Conservation (phyloP, 2,113 vertebrate genomes). For the Chaenocephalus aceratus region DNA sequence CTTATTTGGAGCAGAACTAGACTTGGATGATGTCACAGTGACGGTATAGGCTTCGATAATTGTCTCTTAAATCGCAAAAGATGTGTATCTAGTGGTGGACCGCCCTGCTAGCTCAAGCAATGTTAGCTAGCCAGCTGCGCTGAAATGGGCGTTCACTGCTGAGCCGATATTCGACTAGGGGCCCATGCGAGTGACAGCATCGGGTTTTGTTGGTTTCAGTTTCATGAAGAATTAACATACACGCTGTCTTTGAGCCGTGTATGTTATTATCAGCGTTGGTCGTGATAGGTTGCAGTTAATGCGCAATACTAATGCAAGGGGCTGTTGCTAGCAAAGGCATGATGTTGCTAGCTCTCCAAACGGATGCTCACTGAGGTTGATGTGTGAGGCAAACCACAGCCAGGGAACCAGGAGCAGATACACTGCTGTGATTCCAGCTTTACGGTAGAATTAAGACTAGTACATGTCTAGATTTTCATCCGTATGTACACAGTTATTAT, state of each 20-base stretch:
- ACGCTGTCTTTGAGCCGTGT: neutral
- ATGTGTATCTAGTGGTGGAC: constrained; percentile 25
- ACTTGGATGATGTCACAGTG: rapidly evolving
- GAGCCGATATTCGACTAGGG: constrained; percentile 27
- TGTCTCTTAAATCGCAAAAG: neutral
- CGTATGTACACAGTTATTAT: neutral
- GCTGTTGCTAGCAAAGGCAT: constrained; percentile 31
- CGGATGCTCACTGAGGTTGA: constrained; percentile 18
- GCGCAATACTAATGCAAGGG: constrained; percentile 21
- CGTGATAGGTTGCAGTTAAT: neutral
- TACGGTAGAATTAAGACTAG: neutral
- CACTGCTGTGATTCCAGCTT: neutral
- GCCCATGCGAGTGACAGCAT: constrained; percentile 10
- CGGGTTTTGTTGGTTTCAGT: constrained; percentile 2
- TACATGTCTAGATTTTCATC: too few relatives aligned
- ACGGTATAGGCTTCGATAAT: neutral
- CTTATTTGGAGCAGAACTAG: neutral
- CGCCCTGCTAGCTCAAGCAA: constrained; percentile 58
- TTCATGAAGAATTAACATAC: neutral
- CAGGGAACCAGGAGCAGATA: neutral
- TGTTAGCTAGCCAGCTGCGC: constrained; percentile 68
- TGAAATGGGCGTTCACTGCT: constrained; percentile 82
- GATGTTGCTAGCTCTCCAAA: constrained; percentile 41
- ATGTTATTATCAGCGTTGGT: neutral
- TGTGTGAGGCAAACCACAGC: constrained; percentile 29